phyloP scores from a whole-genome alignment of 2,797 vertebrate genomes.

The Thripadectes ignobilis region DNA sequence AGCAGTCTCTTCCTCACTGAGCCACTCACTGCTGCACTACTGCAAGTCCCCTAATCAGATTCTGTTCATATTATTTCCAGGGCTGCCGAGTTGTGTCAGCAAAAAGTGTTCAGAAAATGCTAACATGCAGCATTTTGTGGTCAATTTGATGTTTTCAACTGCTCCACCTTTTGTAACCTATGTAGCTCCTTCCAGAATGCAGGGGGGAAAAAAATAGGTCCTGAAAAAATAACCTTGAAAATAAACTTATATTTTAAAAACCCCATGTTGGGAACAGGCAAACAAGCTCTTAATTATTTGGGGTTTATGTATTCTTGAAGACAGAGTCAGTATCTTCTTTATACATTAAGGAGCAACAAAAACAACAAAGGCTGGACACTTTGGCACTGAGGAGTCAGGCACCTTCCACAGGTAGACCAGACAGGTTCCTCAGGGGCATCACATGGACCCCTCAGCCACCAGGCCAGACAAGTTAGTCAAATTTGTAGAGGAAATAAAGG shows the following conservation, averaged over 20 bases:
- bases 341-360: neutral
- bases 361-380: neutral
- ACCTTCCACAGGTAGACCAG: neutral
- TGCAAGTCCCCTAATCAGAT: constrained; percentile 66
- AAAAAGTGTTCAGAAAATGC: constrained; percentile 63
- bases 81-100: constrained; percentile 55
- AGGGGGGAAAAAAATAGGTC: too few relatives aligned
- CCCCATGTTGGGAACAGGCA: neutral
- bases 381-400: neutral
- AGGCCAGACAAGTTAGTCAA: neutral
- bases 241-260: neutral
- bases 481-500: neutral
- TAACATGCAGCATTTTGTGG: constrained; percentile 23
- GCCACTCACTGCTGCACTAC: neutral
- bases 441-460: neutral
- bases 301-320: accelerated
- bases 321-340: neutral
- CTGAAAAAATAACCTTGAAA: neutral
- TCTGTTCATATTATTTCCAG: constrained; percentile 49
- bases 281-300: neutral
- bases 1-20: neutral
- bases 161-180: constrained; percentile 44
- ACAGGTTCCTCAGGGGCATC: neutral
- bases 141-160: constrained; percentile 60
- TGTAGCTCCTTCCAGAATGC: constrained; percentile 8